These are phyloP conservation scores for Globodera rostochiensis DNA, from an alignment of 1,140 invertebrate genomes.

Conservation along the genomic window DNA sequence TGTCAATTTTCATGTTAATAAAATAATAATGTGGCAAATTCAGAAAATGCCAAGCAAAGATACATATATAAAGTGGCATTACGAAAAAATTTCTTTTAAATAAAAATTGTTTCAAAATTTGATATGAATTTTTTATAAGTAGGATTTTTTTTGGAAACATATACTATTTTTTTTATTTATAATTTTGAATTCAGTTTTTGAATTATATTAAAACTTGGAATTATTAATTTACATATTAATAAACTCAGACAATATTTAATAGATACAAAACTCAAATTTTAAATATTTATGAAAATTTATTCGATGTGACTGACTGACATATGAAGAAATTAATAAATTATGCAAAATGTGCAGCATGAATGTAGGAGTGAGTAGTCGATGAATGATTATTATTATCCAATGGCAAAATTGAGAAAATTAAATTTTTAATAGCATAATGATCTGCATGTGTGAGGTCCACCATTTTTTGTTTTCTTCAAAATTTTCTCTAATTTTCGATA, in stretches of 20 bases:
- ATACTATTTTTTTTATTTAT: no score
- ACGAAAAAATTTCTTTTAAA: slow-evolving; percentile 1
- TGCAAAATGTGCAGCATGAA: slow-evolving; percentile 1
- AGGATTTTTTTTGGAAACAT: no score
- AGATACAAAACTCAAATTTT: no score
- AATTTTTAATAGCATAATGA: no score
- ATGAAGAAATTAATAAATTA: slow-evolving; percentile 6
- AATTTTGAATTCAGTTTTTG: no score
- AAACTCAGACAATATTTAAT: no score
- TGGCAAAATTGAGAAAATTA: no score
- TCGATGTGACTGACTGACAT: not conserved
- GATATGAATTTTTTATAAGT: no score
- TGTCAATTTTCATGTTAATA: not conserved
- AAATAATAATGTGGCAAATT: not conserved
- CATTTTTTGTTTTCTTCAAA: no score
- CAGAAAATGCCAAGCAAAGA: not conserved
- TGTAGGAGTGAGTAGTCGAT: slow-evolving; percentile 1
- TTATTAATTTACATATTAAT: not conserved
- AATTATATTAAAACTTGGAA: not conserved
- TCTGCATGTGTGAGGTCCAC: no score
- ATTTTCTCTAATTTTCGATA: no score
- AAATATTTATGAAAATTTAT: not conserved
- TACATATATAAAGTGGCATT: no score
- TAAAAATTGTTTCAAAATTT: slow-evolving; percentile 5
- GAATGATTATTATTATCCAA: not conserved